These are phyloP conservation scores for Salmo trutta DNA, from an alignment of 2,797 vertebrate species.

Conservation along the genomic window DNA sequence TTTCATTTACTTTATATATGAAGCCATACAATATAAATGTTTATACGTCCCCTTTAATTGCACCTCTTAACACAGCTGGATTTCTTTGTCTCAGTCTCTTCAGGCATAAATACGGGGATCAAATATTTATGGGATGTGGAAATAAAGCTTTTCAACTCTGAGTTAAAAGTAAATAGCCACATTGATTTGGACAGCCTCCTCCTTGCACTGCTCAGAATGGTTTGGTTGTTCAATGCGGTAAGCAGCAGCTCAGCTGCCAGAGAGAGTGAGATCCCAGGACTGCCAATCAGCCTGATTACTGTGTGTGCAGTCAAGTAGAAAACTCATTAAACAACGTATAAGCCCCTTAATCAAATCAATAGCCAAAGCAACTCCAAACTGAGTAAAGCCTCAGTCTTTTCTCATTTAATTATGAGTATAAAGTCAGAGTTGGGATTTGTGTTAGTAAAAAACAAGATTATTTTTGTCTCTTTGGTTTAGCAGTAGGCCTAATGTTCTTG, in stretches of 20 bases:
- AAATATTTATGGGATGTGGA: slow-evolving; percentile 5
- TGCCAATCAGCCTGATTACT: slow-evolving; percentile 83
- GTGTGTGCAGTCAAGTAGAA: slow-evolving; percentile 87
- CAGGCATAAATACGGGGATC: not conserved
- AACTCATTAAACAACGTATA: slow-evolving; percentile 94
- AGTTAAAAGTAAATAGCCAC: not conserved
- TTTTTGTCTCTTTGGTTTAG: slow-evolving; percentile 32
- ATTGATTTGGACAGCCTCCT: slow-evolving; percentile 22
- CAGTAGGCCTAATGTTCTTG: slow-evolving; percentile 36
- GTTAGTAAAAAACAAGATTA: slow-evolving; percentile 40
- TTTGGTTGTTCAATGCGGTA: slow-evolving; percentile 7
- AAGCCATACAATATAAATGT: not conserved
- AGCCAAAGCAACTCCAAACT: slow-evolving; percentile 71
- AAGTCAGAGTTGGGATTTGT: slow-evolving; percentile 33
- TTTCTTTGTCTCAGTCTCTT: not conserved
- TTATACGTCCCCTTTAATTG: not conserved
- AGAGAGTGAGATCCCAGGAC: slow-evolving; percentile 66
- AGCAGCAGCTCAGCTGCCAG: slow-evolving; percentile 29
- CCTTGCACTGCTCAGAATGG: slow-evolving; percentile 18
- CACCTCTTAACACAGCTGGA: not conserved
- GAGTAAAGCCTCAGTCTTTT: slow-evolving; percentile 57
- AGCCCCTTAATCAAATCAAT: slow-evolving; percentile 95
- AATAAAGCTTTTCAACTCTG: slow-evolving; percentile 7
- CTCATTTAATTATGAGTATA: slow-evolving; percentile 58
- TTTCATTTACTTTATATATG: not conserved